Base-by-base conservation (phyloP, 2,888 invertebrate genomes). In the Dromius quadrimaculatus region DNA sequence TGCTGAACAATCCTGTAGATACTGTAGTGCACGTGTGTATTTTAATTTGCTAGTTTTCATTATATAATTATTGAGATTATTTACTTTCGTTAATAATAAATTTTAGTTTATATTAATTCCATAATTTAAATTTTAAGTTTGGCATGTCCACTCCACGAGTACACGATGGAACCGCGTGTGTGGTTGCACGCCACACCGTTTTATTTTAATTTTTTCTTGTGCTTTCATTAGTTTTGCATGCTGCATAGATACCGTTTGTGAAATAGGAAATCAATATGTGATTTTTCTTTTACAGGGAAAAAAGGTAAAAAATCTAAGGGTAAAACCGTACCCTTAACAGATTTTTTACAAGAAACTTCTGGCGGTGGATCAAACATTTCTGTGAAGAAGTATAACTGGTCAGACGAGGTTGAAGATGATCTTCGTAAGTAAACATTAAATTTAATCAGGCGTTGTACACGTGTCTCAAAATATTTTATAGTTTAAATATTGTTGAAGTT, bases 221-320 rank as follows among this genome's bases (percentile, higher is more conserved):
- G 13, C 8, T 20, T 20, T 23, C 4, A n/a, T n/a, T 38, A 36
- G 59, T 17, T 59, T 47, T 59, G 28, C 28, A 15, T 28, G 50
- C 50, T 15, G 11, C 28, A 13, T 15, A 8, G 13, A n/a, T 3
- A 28, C 9, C 28, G 23, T 54, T 54, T 23, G 6, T 23, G 5
- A 23, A 28, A 17, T 43, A 8, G 28, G 47, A 54, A 59, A 59
- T 59, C 59, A 59, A 59, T 36, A 36, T 17, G 22, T 71, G 15
- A 13, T 45, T 47, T 64, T 62, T 54, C 50, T 73, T 63, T 81
- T 78, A 64, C 85, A 92, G 92, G 88, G 84, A 94, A 91, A 88
- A 94, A 92, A 87, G 89, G 87, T 82, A 94, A 91, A 86, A 95
- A 92, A 86, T 87, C 87, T 83, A 94, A 93, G 87, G 93, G 93